These are phyloP conservation scores for Dasyprocta punctata DNA, from an alignment of 2,113 vertebrate species.

Conservation along the genomic window DNA sequence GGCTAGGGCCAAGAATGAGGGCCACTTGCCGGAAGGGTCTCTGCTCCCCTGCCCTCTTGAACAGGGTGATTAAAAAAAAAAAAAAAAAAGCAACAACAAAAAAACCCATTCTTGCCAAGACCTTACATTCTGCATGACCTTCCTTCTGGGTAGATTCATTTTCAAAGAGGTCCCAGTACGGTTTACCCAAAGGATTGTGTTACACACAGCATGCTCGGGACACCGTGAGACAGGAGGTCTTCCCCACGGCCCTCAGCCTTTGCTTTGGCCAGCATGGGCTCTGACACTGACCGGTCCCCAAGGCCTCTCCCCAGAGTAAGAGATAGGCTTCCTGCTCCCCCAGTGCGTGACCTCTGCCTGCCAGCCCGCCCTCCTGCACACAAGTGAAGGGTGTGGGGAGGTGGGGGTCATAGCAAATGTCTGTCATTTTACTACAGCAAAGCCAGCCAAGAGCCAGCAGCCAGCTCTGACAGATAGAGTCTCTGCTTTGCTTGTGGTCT, in stretches of 20 bases:
- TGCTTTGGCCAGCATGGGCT: not conserved
- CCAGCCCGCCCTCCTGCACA: accelerated
- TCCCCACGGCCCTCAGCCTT: not conserved
- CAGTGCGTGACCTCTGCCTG: too few relatives aligned
- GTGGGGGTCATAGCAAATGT: not conserved
- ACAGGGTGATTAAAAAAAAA: not conserved
- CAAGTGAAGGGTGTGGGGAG: not conserved
- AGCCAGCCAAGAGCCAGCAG: not conserved
- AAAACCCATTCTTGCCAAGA: not conserved
- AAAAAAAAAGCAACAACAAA: not conserved
- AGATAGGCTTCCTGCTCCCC: not conserved
- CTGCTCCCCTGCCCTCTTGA: not conserved
- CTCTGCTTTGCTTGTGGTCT: not conserved
- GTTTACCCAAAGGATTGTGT: not conserved
- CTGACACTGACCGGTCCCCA: not conserved
- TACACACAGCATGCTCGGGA: not conserved
- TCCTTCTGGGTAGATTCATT: not conserved
- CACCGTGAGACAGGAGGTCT: accelerated
- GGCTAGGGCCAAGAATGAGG: not conserved
- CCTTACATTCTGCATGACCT: not conserved
- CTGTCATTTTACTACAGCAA: not conserved
- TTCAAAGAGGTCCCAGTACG: not conserved
- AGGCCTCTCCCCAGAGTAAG: not conserved
- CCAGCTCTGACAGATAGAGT: not conserved
- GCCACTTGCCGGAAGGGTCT: not conserved